Percentiles rank a stretch among this genome's conserved stretches.
These are phyloP conservation scores for Nemurella pictetii DNA, from an alignment of 2,888 invertebrate genomes.

Conservation along the genomic window DNA sequence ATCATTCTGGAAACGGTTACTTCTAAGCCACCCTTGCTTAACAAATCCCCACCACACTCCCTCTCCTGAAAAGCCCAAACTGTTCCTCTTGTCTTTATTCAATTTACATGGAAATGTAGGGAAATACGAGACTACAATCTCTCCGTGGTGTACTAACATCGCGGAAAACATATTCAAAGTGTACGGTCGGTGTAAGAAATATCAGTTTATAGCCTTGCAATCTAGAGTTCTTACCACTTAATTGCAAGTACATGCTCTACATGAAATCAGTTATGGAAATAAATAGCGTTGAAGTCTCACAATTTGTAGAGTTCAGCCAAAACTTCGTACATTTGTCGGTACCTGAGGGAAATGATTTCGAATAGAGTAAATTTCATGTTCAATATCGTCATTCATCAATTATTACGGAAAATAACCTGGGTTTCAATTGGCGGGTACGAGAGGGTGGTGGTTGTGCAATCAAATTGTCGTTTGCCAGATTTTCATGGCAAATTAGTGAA, in stretches of 20 bases:
- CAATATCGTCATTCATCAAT: neutral
- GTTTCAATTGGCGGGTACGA: neutral
- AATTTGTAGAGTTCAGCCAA: no score
- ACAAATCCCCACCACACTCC: neutral
- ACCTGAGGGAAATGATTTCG: neutral
- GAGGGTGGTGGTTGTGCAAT: neutral
- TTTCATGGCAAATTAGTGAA: neutral
- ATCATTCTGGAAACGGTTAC: neutral
- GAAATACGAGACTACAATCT: conserved; percentile 23
- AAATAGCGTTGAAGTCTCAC: neutral
- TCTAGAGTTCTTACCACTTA: no score
- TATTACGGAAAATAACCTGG: neutral
- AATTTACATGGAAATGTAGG: conserved; percentile 48
- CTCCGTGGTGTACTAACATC: neutral
- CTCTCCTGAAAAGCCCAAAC: neutral
- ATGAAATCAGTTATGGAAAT: neutral
- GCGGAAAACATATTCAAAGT: neutral
- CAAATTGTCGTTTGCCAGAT: neutral
- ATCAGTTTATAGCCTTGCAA: no score
- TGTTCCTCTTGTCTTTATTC: conserved; percentile 46
- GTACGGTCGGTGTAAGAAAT: neutral
- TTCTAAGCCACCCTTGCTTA: conserved; percentile 23
- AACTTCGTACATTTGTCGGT: no score
- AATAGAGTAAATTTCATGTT: neutral
- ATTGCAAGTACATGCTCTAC: no score